Evolutionary conservation across 2,888 invertebrate species (phyloP), one percentile per base, ranked within the genome.

Genomic region (Phortica magna): DNA sequence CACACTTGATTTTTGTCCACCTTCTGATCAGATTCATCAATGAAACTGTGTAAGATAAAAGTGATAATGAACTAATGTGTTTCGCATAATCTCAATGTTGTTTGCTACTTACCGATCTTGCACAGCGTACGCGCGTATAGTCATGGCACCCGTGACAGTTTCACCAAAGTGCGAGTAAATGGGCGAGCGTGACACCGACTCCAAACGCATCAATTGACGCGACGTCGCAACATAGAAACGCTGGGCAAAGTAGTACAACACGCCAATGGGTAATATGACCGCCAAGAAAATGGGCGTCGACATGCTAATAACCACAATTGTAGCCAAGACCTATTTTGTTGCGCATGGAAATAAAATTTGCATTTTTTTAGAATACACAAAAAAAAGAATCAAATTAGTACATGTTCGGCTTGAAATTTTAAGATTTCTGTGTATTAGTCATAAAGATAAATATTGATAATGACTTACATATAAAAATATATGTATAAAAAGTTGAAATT

Each of bases 111-210:
- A 91, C 91, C 91, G 87, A 72, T 88, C 80, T 83, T 96, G 94
- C 55, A 96, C 96, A 61, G 94, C 93, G 89, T 96, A 98, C 0
- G 98, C 98, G 84, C 98, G 93, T 83, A 98, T 98, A 0, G 96
- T 96, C 67, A 95, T 94, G 0, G 96, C 95, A 85, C 97, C 97
- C 2, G 96, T 96, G 72, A 99, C 95, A 64, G 97, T 98, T 93
- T 99, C 99, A 22, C 97, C 96, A 89, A 99, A 98, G 92, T 98
- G 98, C 9, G 98, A 98, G 93, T 98, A 99, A 87, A 99, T 98
- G 0, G 99, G 99, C 48, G 99, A 99, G 76, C 98, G 94, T 0
- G 98, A 97, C 0, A 98, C 95, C 0, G 98, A 98, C 91, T 98
- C 98, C 77, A 99, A 93, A 72, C 99, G 94, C 93, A 98, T 98